Conservation (phyloP, 2,113 vertebrate species). For the Sebastes fasciatus region DNA sequence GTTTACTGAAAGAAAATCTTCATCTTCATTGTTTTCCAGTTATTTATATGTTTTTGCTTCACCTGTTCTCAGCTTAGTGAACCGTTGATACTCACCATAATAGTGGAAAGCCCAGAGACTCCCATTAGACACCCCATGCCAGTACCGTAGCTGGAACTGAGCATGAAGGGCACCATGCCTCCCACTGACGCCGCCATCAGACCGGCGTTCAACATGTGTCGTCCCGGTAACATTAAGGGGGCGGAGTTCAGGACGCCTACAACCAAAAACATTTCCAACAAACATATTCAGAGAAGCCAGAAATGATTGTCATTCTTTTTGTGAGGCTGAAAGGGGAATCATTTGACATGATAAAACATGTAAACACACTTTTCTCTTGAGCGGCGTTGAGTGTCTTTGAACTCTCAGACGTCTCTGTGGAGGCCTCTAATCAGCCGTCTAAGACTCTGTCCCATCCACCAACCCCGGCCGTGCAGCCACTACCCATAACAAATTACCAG, state of each 20-base stretch:
- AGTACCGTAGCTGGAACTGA: slow-evolving; percentile 81
- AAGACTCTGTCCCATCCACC: slow-evolving; percentile 26
- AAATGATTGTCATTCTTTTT: not conserved
- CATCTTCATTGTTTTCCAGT: not conserved
- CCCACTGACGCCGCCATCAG: slow-evolving; percentile 84
- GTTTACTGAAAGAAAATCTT: not conserved
- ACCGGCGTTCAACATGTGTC: slow-evolving; percentile 84
- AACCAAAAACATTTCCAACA: slow-evolving; percentile 12
- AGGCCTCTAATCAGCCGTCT: slow-evolving; percentile 45
- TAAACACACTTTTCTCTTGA: slow-evolving; percentile 12
- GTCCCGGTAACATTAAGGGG: slow-evolving; percentile 83
- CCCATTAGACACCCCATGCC: slow-evolving; percentile 85
- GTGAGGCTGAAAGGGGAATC: not conserved
- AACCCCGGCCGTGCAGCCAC: slow-evolving; percentile 27
- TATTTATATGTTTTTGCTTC: slow-evolving; percentile 3
- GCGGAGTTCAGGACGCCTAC: slow-evolving; percentile 83
- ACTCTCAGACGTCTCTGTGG: not conserved
- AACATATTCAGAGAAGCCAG: not conserved
- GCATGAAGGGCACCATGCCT: slow-evolving; percentile 86
- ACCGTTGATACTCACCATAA: slow-evolving; percentile 81
- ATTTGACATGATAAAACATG: slow-evolving; percentile 37
- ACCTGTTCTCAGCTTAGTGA: not conserved
- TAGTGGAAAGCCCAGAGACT: slow-evolving; percentile 85
- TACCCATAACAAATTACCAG: slow-evolving; percentile 28
- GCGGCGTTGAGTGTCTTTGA: slow-evolving; percentile 9